phyloP scores from a whole-genome alignment of 2,888 invertebrate species.

The Lithosia quadra region DNA sequence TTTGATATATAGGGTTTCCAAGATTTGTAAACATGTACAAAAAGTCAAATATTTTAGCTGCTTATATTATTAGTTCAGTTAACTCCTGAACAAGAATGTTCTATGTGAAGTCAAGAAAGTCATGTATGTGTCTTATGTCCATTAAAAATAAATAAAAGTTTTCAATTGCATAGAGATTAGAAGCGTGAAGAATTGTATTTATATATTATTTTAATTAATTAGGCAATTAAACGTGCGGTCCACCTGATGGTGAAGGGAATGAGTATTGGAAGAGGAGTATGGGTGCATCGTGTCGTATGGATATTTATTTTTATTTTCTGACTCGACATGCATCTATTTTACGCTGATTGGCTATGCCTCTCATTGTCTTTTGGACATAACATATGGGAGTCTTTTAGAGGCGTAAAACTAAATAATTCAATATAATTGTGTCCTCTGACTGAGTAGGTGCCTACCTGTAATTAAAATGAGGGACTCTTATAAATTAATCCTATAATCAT shows the following conservation, averaged over 20 bases:
- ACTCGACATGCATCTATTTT: neutral
- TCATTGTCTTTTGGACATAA: neutral
- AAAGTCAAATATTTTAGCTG: slow-evolving; percentile 8
- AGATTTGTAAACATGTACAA: slow-evolving; percentile 25
- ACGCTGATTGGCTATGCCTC: neutral
- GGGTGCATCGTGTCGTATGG: too few relatives aligned
- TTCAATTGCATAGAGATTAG: too few relatives aligned
- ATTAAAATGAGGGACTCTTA: slow-evolving; percentile 1
- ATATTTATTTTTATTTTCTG: too few relatives aligned
- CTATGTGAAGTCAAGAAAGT: too few relatives aligned
- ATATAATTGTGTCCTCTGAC: neutral
- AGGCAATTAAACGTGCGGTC: too few relatives aligned
- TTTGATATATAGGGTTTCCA: slow-evolving; percentile 58
- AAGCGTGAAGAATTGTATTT: too few relatives aligned
- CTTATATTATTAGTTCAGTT: neutral
- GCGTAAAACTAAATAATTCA: neutral
- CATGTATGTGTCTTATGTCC: too few relatives aligned
- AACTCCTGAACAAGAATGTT: neutral
- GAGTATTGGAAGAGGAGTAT: too few relatives aligned
- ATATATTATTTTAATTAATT: too few relatives aligned
- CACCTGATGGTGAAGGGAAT: too few relatives aligned
- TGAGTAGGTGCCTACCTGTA: neutral
- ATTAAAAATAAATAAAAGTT: too few relatives aligned
- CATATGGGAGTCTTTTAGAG: neutral
- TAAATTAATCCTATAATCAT: slow-evolving; percentile 28